Conservation (phyloP, 2,113 vertebrate species). For the Ranitomeya imitator region DNA sequence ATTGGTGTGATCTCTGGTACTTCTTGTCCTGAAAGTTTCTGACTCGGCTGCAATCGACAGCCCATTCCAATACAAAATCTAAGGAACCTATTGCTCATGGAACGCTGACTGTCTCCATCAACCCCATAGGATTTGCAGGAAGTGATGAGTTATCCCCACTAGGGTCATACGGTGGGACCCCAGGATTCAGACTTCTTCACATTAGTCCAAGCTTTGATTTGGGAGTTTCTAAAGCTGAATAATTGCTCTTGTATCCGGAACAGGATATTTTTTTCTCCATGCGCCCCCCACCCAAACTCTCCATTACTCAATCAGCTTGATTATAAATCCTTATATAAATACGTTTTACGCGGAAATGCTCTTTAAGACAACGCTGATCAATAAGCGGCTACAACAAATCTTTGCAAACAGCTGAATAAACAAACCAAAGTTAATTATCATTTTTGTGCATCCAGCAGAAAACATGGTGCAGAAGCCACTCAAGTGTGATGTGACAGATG, state of each 20-base stretch:
- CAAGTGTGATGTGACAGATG: conserved; percentile 18
- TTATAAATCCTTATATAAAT: not conserved
- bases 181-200: too few species aligned
- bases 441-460: conserved; percentile 27
- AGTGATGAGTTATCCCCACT: too few species aligned
- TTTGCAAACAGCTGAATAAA: conserved; percentile 27
- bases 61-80: too few species aligned
- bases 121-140: too few species aligned
- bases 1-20: too few species aligned
- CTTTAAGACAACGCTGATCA: not conserved
- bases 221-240: not conserved
- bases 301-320: not conserved
- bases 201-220: not conserved
- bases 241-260: not conserved
- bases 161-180: too few species aligned
- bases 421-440: conserved; percentile 26
- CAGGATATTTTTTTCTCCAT: not conserved
- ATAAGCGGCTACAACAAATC: conserved; percentile 16
- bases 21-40: too few species aligned
- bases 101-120: too few species aligned
- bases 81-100: too few species aligned
- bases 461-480: not conserved
- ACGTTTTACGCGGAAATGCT: not conserved
- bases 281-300: too few species aligned
- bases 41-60: too few species aligned